phyloP scores from a whole-genome alignment of 2,113 vertebrate species.

The Cavia porcellus region DNA sequence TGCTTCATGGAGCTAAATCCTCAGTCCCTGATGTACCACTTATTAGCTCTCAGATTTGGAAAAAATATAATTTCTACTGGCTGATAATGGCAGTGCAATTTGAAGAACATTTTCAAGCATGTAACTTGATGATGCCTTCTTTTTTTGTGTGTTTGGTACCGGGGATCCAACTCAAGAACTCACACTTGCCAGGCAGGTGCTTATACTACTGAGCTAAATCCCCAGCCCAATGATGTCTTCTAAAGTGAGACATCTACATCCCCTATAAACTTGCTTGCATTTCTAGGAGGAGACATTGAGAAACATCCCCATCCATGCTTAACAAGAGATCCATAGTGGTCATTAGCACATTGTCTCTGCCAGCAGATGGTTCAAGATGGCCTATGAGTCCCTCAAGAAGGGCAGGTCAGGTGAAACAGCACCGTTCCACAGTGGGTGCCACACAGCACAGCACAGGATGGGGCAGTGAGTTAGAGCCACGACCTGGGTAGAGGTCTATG shows the following conservation, averaged over 20 bases:
- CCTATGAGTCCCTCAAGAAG: not conserved
- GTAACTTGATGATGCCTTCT: too few relatives aligned
- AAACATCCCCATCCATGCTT: not conserved
- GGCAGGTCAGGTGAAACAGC: not conserved
- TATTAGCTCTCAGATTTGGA: not conserved
- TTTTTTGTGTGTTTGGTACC: too few relatives aligned
- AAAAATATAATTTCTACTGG: not conserved
- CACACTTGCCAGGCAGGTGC: too few relatives aligned
- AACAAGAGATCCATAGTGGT: too few relatives aligned
- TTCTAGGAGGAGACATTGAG: not conserved
- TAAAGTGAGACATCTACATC: not conserved
- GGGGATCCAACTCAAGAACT: too few relatives aligned
- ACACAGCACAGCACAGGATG: accelerated
- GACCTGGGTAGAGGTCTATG: not conserved
- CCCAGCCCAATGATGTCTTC: too few relatives aligned
- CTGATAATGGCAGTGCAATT: not conserved
- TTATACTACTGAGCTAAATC: too few relatives aligned
- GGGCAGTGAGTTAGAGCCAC: not conserved
- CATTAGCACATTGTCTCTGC: not conserved
- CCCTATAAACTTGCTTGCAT: not conserved
- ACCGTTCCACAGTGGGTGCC: not conserved
- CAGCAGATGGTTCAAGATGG: not conserved
- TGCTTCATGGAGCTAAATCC: too few relatives aligned
- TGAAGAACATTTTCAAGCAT: not conserved
- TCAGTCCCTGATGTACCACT: not conserved